Base-by-base conservation (phyloP, 2,113 vertebrate species). In the Grammomys dolichurus region DNA sequence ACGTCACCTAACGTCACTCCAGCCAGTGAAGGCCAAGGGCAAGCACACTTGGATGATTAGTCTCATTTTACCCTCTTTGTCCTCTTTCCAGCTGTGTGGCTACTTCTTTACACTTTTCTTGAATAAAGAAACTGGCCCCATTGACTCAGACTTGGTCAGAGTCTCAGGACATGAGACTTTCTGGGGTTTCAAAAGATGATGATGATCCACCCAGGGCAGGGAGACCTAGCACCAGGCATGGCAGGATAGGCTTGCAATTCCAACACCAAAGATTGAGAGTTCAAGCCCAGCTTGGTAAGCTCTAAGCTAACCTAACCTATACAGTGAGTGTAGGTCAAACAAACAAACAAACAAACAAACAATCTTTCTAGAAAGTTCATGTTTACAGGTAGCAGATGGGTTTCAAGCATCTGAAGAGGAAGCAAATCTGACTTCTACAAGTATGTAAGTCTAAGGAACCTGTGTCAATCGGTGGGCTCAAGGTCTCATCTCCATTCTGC, bases 321-420 rank as follows among this genome's bases (percentile, higher is more conserved):
- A 87, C 2, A 65, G 81, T 43, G 14, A 65, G 81, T 6, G 22
- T 65, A 60, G 7, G 7, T 26, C 1, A n/a, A n/a, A 78, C 8
- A 63, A 63, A 63, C 7, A 8, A 60, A 22, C 6, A 51, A 31
- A 48, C 2, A 77, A 19, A 22, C 1, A 36, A 65, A 69, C 36
- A 86, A 87, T 67, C 48, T 93, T 88, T 78, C 48, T 31, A 17
- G 65, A 65, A 91, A 80, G 40, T 58, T 86, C 16, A 43, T 22
- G 24, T 8, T 93, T 85, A 9, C 1, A 73, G 24, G 19, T 36
- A 67, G 31, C 54, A 63, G 65, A 75, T 67, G 20, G 1, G 20
- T 33, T 87, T 76, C 0, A 51, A 80, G 43, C 84, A 90, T 9
- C 40, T 24, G 40, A 60, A 76, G 22, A 46, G 22, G 75, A 56